Percentiles rank a stretch among this genome's conserved stretches.
phyloP scores from a whole-genome alignment of 2,888 invertebrate species.

The Chloromyia formosa region DNA sequence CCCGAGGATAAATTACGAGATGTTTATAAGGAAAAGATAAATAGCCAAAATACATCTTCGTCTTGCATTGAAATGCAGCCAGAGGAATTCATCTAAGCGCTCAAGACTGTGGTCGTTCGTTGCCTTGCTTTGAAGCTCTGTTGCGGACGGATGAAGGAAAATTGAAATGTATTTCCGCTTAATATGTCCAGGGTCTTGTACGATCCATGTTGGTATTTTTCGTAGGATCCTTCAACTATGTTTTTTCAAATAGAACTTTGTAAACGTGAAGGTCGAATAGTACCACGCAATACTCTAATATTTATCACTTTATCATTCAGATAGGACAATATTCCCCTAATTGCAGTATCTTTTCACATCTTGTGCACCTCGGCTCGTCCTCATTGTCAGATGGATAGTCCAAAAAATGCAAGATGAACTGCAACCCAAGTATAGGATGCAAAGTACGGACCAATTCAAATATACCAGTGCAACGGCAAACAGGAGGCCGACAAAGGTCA shows the following conservation, averaged over 20 bases:
- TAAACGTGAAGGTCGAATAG: no score
- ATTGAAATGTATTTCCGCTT: conserved; percentile 40
- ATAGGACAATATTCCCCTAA: background rate
- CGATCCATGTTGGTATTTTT: conserved; percentile 7
- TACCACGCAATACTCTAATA: background rate
- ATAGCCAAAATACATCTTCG: conserved; percentile 40
- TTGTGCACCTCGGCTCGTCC: no score
- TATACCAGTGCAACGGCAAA: conserved; percentile 16
- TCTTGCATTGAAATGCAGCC: conserved; percentile 20
- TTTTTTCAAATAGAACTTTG: no score
- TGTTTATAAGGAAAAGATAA: conserved; percentile 33
- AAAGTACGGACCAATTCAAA: conserved; percentile 13
- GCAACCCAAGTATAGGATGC: no score
- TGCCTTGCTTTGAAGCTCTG: background rate
- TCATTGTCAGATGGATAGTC: no score
- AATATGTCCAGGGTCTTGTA: conserved; percentile 33
- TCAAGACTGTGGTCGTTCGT: background rate
- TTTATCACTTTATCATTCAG: no score
- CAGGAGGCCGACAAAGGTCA: conserved; percentile 5
- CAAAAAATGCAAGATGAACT: no score
- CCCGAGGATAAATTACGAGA: conserved; percentile 29
- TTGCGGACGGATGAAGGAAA: conserved; percentile 16
- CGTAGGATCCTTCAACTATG: no score
- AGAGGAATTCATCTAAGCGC: conserved; percentile 7
- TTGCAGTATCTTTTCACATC: background rate